Evolutionary conservation across 2,888 invertebrate species (phyloP).

Genomic region (Crematogaster levior): DNA sequence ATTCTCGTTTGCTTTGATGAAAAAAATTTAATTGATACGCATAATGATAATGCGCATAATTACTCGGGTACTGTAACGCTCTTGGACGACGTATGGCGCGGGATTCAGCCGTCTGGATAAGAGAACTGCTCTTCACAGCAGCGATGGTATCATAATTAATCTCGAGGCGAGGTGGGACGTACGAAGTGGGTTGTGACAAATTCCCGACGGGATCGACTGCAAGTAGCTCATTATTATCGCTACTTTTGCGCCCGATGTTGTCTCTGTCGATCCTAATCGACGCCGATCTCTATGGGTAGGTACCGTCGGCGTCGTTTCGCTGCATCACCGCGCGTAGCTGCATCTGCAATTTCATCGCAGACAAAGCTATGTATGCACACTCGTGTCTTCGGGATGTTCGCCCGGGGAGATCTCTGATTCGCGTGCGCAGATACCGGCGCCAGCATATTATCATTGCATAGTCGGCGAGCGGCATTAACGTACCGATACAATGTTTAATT

Average conservation of each 20-base stretch:
- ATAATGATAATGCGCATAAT: conserved; percentile 26
- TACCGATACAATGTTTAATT: conserved; percentile 50
- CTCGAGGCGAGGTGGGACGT: conserved; percentile 31
- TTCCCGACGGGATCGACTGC: conserved; percentile 43
- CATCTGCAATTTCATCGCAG: conserved; percentile 61
- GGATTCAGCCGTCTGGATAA: neutral
- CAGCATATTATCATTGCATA: conserved; percentile 41
- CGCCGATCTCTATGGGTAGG: conserved; percentile 52
- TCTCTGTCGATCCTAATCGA: conserved; percentile 64
- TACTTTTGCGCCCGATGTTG: conserved; percentile 52
- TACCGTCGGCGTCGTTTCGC: conserved; percentile 47
- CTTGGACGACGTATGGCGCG: neutral
- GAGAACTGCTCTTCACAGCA: conserved; percentile 9
- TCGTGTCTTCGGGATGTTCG: conserved; percentile 42
- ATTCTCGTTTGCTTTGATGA: neutral
- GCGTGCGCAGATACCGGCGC: conserved; percentile 56
- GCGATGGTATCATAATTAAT: conserved; percentile 50
- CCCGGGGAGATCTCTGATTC: conserved; percentile 59
- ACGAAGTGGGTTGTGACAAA: conserved; percentile 50
- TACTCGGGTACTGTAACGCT: neutral
- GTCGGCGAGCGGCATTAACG: conserved; percentile 31
- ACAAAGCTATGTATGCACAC: conserved; percentile 61
- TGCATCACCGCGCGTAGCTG: conserved; percentile 51
- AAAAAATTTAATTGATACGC: conserved; percentile 33
- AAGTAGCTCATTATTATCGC: conserved; percentile 54